Evolutionary conservation across 2,113 vertebrate genomes (phyloP), one percentile per base, ranked within the genome.

Genomic region (Pituophis catenifer): DNA sequence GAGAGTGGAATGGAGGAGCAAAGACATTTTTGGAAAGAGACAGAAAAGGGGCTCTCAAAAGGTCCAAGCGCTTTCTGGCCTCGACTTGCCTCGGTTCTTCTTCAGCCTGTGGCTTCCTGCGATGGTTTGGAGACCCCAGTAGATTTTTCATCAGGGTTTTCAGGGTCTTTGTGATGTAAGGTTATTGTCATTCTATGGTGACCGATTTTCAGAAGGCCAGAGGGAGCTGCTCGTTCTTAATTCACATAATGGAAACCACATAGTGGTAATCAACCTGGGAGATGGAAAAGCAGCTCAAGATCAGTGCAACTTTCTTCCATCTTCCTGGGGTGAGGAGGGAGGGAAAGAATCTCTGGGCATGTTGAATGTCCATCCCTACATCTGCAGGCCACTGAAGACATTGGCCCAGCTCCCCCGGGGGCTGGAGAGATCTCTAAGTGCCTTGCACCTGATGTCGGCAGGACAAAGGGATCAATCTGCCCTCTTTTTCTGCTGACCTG

Each of bases 201-300:
- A 75, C n/a, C 33, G n/a, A 75, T 93, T 93, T 94, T 8, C 5
- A 94, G 94, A 93, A 95, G 95, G 94, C 97, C 95, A 93, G 96
- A 89, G 95, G 92, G 91, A 95, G 95, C 23, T 2, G 24, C 15
- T 97, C 95, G 95, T 97, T 97, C 96, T 97, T 97, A 98, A 98
- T 97, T 97, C 97, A 97, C 96, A 57, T 95, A 96, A 96, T 96
- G 95, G 96, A 97, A 96, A 93, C 24, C 58, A 59, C 8, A 95
- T 95, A 96, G 97, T 95, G 94, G 96, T 97, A 98, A 98, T 98
- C 97, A 98, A 98, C 97, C 96, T 95, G 97, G 97, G 97, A 96
- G 94, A 94, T 38, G 70, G 91, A 96, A 96, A 94, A 94, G 95
- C 96, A 97, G 97, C 97, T 98, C 97, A 97, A 97, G 97, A 97